Conservation (phyloP, 2,113 vertebrate genomes). For the Macroglossus sobrinus region DNA sequence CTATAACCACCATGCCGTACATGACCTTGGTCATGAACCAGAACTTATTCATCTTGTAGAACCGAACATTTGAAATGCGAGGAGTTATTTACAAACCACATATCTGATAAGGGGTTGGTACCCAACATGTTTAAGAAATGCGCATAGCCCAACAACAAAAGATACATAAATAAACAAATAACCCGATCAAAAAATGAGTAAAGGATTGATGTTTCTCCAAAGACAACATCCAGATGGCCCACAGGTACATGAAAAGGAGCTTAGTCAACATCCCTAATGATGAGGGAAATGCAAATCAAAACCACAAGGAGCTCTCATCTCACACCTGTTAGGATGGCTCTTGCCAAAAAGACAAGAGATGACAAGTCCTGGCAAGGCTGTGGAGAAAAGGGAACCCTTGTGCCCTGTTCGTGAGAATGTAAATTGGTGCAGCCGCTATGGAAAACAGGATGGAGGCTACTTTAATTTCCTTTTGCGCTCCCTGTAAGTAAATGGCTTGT, state of each 20-base stretch:
- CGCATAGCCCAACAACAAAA: not conserved
- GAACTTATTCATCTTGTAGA: not conserved
- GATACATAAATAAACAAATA: not conserved
- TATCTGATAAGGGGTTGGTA: not conserved
- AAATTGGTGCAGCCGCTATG: not conserved
- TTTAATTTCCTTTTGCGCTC: not conserved
- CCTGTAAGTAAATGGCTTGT: not conserved
- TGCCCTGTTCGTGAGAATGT: not conserved
- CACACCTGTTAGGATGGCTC: not conserved
- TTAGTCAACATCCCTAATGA: not conserved
- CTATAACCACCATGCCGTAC: not conserved
- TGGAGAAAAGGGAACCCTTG: not conserved
- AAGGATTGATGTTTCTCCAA: not conserved
- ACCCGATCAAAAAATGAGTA: not conserved
- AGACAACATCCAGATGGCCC: not conserved
- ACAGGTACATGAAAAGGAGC: not conserved
- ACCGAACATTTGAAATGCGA: not conserved
- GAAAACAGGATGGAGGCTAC: fast-evolving
- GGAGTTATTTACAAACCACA: not conserved
- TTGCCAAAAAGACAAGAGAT: not conserved
- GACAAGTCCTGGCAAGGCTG: not conserved
- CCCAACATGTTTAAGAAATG: not conserved
- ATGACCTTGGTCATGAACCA: not conserved
- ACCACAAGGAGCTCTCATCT: not conserved
- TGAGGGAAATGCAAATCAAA: not conserved